phyloP scores from a whole-genome alignment of 2,888 invertebrate species.

The Zaprionus obscuricornis region DNA sequence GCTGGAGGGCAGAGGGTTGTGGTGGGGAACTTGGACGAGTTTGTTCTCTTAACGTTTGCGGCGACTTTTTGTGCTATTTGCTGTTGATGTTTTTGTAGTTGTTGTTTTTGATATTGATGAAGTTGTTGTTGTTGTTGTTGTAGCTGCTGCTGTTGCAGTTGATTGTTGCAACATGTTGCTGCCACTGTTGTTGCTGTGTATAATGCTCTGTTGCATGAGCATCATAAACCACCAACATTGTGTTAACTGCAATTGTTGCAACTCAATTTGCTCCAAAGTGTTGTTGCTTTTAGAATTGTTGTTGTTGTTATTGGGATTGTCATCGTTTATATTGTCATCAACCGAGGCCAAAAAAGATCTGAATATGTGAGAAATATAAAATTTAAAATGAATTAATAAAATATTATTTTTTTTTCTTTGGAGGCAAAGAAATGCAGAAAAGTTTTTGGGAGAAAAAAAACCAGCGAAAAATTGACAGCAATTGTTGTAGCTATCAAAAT shows the following conservation, averaged over 20 bases:
- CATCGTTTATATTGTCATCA: slow-evolving; percentile 23
- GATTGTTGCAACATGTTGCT: slow-evolving; percentile 23
- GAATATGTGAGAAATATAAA: slow-evolving; percentile 1
- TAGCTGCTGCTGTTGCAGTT: slow-evolving; percentile 16
- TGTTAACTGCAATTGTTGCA: slow-evolving; percentile 74
- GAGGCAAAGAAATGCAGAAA: not conserved
- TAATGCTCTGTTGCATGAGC: slow-evolving; percentile 81
- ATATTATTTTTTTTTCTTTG: not conserved
- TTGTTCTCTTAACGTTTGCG: slow-evolving; percentile 45
- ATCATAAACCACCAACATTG: slow-evolving; percentile 82
- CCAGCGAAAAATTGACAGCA: slow-evolving; percentile 38
- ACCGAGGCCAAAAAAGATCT: slow-evolving; percentile 80
- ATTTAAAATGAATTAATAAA: slow-evolving; percentile 17
- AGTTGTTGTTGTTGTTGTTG: not conserved
- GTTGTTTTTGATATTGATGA: slow-evolving; percentile 5
- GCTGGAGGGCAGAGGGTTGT: slow-evolving; percentile 1
- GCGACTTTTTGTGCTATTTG: slow-evolving; percentile 28
- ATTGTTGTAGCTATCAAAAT: slow-evolving; percentile 24
- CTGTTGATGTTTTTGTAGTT: slow-evolving; percentile 4
- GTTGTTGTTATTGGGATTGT: slow-evolving; percentile 33
- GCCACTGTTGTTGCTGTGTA: slow-evolving; percentile 57
- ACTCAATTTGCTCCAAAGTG: slow-evolving; percentile 29
- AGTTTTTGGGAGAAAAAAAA: too few relatives aligned
- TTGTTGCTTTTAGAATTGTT: slow-evolving; percentile 26
- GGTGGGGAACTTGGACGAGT: too few relatives aligned